Base-by-base conservation (phyloP, 2,113 vertebrate species). In the Pteruthius melanotis region DNA sequence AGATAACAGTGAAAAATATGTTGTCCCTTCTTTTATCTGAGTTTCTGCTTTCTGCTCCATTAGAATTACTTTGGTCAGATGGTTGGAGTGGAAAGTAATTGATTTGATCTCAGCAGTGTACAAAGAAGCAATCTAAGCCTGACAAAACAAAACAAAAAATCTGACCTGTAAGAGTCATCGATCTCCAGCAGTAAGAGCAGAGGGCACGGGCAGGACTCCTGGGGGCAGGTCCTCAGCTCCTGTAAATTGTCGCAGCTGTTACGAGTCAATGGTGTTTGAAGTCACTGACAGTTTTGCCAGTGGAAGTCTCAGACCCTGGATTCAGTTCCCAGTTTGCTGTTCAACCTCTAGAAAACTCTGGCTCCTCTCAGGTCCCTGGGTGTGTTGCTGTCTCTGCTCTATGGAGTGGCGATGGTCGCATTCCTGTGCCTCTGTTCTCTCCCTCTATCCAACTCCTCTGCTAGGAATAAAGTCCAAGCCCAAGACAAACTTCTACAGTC, bases 121-220 rank as follows among this genome's bases (percentile, higher is more conserved):
- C 92, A 88, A 92, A 95, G 91, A 96, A 89, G 78, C 65, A 87
- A 95, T 52, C 52, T 94, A 61, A 91, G 80, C 93, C 96, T 97
- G 92, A 90, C 85, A 96, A 93, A 96, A 94, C 95, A 95, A 95
- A 97, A 95, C 94, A 96, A 96, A 97, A 93, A 95, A 81, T 95
- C 95, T 96, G 95, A 97, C 96, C 96, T 91, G 90, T 96, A 96
- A 94, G 93, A 96, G 92, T 78, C 93, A 97, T 97, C 74, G 91
- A 96, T 97, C 95, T 96, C 56, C 18, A 68, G 89, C 90, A 79
- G 88, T 28, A 89, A 87, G 92, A 95, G 88, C 88, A 94, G 88
- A 91, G 94, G 94, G 90, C 76, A 59, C 26, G 8, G 91, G 85
- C 94, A 96, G 93, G 90, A 31, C 95, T 96, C 94, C 86, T 50